Percentiles rank a stretch among this genome's conserved stretches.
These are phyloP conservation scores for Suncus etruscus DNA, from an alignment of 2,113 vertebrate species.

Conservation along the genomic window DNA sequence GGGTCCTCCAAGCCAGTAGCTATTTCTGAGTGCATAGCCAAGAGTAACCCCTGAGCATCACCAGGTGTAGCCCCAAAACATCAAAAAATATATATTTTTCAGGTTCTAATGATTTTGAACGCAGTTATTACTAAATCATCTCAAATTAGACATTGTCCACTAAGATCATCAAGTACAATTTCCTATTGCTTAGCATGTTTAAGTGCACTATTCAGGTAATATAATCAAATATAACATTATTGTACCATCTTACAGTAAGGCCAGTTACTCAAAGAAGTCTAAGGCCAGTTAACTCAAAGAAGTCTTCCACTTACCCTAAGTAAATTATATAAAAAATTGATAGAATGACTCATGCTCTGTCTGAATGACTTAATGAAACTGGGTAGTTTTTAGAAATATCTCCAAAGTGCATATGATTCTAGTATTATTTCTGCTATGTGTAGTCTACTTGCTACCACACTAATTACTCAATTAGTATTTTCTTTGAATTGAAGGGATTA, in stretches of 20 bases:
- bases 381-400: neutral
- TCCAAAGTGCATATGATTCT: neutral
- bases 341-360: neutral
- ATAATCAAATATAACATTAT: neutral
- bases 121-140: constrained; percentile 14
- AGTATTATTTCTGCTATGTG: neutral
- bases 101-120: neutral
- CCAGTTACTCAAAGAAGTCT: neutral
- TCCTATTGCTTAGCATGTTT: neutral
- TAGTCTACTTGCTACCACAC: neutral
- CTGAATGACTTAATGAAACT: neutral
- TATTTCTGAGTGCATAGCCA: too few species aligned
- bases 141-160: constrained; percentile 16
- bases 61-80: too few species aligned
- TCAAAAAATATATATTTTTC: too few species aligned
- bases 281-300: neutral
- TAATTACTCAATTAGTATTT: neutral
- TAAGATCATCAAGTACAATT: neutral
- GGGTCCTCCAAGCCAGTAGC: too few species aligned
- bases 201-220: neutral
- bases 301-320: neutral
- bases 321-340: neutral
- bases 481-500: constrained; percentile 28
- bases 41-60: too few species aligned
- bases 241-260: neutral